Evolutionary conservation across 2,113 vertebrate species (phyloP).

Genomic region (Tupaia tana): DNA sequence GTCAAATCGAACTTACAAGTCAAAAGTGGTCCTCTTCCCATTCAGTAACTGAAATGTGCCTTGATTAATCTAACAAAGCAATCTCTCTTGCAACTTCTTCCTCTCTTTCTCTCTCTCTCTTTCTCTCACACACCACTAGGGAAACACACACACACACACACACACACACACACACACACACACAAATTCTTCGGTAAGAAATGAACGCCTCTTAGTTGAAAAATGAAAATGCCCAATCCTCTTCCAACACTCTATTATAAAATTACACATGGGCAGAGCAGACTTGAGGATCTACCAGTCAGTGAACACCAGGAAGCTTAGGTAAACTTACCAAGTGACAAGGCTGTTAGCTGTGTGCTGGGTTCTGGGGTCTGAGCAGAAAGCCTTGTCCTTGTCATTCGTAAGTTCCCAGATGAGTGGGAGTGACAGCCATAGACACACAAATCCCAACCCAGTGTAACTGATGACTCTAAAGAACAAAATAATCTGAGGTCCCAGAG

Average conservation of each 20-base stretch:
- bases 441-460: not conserved
- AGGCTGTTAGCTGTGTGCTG: not conserved
- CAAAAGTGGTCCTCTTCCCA: conserved; percentile 31
- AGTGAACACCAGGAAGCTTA: not conserved
- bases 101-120: not conserved
- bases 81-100: not conserved
- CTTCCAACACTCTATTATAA: not conserved
- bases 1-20: conserved; percentile 36
- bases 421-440: not conserved
- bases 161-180: not conserved
- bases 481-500: not conserved
- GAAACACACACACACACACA: not conserved
- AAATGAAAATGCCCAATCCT: not conserved
- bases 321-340: not conserved
- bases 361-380: not conserved
- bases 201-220: not conserved
- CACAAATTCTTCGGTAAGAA: conserved; percentile 46
- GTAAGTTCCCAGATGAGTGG: not conserved
- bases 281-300: not conserved
- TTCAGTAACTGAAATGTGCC: not conserved
- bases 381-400: not conserved
- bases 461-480: not conserved
- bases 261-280: not conserved
- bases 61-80: not conserved
- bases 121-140: not conserved